A percentile compares a stretch with the other conserved stretches of the same genome.
phyloP scores from a whole-genome alignment of 2,888 invertebrate species.

The Tipula confusa region DNA sequence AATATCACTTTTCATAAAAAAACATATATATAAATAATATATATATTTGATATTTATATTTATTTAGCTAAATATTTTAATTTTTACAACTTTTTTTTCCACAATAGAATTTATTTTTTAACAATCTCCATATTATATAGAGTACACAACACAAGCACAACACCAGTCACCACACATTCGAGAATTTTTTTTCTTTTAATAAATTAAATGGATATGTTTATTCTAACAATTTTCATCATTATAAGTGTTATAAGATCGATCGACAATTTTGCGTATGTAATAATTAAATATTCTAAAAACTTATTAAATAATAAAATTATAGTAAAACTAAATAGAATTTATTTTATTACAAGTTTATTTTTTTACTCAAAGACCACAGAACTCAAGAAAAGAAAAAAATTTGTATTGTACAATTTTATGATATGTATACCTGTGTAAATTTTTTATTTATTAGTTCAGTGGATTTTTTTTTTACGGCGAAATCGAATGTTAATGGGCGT shows the following conservation, averaged over 20 bases:
- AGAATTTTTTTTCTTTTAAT: not conserved
- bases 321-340: not conserved
- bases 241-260: too few relatives aligned
- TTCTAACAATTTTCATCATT: not conserved
- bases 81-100: not conserved
- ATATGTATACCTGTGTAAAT: not conserved
- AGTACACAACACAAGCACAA: not conserved
- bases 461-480: too few relatives aligned
- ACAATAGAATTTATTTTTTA: not conserved
- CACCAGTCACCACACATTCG: too few relatives aligned
- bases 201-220: constrained; percentile 1
- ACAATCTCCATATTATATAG: not conserved
- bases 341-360: not conserved
- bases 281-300: not conserved
- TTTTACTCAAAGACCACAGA: not conserved
- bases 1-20: not conserved
- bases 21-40: not conserved
- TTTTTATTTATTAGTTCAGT: not conserved
- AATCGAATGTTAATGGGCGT: too few relatives aligned
- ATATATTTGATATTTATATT: not conserved
- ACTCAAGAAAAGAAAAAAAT: not conserved
- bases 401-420: not conserved
- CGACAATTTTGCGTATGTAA: not conserved
- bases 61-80: not conserved
- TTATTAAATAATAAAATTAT: not conserved